Base-by-base conservation (phyloP, 2,888 invertebrate species). In the Lithophane semibrunnea region DNA sequence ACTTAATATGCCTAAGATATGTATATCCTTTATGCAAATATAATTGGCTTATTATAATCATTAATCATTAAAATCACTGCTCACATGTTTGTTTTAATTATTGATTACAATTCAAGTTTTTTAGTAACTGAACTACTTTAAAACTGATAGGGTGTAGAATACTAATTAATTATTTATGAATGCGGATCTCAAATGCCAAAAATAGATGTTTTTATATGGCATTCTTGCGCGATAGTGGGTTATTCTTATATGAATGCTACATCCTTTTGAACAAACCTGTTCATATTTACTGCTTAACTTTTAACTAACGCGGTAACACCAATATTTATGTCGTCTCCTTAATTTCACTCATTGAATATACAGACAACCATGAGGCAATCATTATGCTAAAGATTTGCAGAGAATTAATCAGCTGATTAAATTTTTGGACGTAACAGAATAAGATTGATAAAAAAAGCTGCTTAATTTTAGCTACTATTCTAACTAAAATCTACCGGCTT, bases 141-240 rank as follows among this genome's bases (percentile, higher is more conserved):
- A 54, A 16, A 61, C 37, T n/a, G 4, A 67, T 37, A 63, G 47
- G 47, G 49, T 52, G 1, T 69, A 13, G 7, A 47, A 13, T 49
- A 56, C 44, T 64, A n/a, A 58, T 69, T 66, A 70, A 44, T 52
- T 56, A 49, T 56, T 70, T 47, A 79, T 64, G 67, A 79, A 80
- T 80, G 75, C 73, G 76, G 83, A 84, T 77, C 63, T 76, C 42
- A 24, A 29, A 76, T 47, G 64, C 60, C 56, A 72, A 84, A 82
- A 69, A 58, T 42, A 63, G 4, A 24, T 49, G 61, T 61, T 69
- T 82, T 68, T 74, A 9, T 67, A 58, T 29, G 29, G 65, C 16
- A 75, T 80, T 83, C 56, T 64, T 80, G 7, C 18, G 42, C 42
- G n/a, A 56, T 54, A 75, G 54, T 64, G 44, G 77, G 52, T 70